Conservation (phyloP, 2,888 invertebrate species). For the Pelosia muscerda region DNA sequence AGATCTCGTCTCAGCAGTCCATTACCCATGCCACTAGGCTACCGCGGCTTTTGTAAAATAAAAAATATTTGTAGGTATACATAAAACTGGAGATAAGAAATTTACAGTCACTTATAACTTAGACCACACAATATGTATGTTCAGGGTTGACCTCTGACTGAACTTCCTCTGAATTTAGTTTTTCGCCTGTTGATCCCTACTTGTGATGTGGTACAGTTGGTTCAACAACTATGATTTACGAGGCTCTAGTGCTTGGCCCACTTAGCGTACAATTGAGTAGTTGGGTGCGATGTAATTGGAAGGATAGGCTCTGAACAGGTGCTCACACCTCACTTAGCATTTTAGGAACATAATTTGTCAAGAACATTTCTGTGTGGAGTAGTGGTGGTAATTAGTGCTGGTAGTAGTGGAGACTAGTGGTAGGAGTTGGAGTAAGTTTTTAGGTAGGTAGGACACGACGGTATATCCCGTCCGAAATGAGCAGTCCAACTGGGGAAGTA, state of each 20-base stretch:
- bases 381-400: too few species aligned
- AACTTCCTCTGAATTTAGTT: slow-evolving; percentile 28
- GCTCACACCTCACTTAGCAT: not conserved
- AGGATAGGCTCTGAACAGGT: not conserved
- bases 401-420: too few species aligned
- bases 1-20: too few species aligned
- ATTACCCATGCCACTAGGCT: too few species aligned
- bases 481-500: too few species aligned
- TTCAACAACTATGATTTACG: not conserved
- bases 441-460: too few species aligned
- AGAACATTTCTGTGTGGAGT: too few species aligned
- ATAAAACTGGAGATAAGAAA: not conserved
- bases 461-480: too few species aligned
- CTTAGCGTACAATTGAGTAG: not conserved
- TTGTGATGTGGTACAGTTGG: slow-evolving; percentile 10
- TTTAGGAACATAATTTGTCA: not conserved
- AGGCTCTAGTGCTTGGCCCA: not conserved
- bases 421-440: too few species aligned
- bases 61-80: not conserved
- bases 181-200: slow-evolving; percentile 27
- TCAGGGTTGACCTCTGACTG: slow-evolving; percentile 21
- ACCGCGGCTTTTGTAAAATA: too few species aligned
- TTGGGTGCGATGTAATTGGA: not conserved
- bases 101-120: slow-evolving; percentile 20
- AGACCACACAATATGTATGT: slow-evolving; percentile 6